A percentile compares a stretch with the other conserved stretches of the same genome.
phyloP scores from a whole-genome alignment of 2,113 vertebrate genomes.

The Tricholaema leucomelas region DNA sequence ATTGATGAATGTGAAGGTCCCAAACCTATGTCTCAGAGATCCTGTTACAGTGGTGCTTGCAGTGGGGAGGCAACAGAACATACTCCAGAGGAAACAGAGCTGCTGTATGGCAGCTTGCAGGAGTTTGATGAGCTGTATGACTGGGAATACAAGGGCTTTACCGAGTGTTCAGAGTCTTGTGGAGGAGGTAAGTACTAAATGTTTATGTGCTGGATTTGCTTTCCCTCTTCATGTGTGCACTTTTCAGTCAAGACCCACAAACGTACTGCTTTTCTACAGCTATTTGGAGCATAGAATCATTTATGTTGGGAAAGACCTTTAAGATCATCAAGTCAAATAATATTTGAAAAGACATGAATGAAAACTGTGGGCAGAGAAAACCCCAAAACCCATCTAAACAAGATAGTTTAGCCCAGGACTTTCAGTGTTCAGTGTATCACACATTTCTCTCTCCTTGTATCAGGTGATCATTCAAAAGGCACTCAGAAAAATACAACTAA shows the following conservation, averaged over 20 bases:
- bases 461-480: not conserved
- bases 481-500: not conserved
- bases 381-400: not conserved
- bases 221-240: not conserved
- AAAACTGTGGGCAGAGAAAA: not conserved
- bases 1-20: conserved; percentile 91
- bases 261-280: not conserved
- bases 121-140: conserved; percentile 87
- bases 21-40: conserved; percentile 81
- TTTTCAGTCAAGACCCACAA: not conserved
- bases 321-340: rapidly evolving
- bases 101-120: conserved; percentile 53
- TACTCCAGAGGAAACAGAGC: conserved; percentile 52
- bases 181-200: conserved; percentile 84
- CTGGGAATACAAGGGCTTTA: conserved; percentile 95
- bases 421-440: not conserved
- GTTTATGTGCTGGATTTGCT: not conserved
- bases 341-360: not conserved
- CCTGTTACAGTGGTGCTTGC: conserved; percentile 88
- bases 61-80: conserved; percentile 63
- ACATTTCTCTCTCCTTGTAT: conserved; percentile 9
- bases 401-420: not conserved
- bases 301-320: not conserved
- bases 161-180: conserved; percentile 90
- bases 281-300: not conserved